Evolutionary conservation across 2,888 invertebrate species (phyloP), one percentile per base, ranked within the genome.

Genomic region (Eristalis intricaria): DNA sequence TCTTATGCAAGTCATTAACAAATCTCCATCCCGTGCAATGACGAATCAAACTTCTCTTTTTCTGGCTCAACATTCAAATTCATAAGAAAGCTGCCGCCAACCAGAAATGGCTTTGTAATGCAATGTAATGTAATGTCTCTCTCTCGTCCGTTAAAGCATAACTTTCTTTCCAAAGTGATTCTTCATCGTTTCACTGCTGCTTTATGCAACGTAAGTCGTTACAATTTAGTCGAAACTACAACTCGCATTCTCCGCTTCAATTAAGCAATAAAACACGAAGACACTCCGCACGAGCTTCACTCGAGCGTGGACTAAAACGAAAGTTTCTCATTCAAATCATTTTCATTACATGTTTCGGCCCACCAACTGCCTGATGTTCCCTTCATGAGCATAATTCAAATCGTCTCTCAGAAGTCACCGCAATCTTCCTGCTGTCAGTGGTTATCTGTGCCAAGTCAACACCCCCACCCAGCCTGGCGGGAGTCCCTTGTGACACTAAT

Each of bases 171-270:
- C 10, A 26, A 23, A 50, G n/a, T 11, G 29, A 19, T 70, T 50
- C 50, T 64, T 70, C 40, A 43, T 38, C 2, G 61, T 50, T 26
- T 56, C 26, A 26, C 43, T 23, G 26, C 32, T 29, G 23, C 38
- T 58, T 65, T 78, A 71, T 40, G 61, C 61, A 71, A 71, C 69
- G n/a, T 40, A 56, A 56, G 23, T 13, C 19, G 61, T 75, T 26
- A 35, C 56, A 38, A 38, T 50, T 50, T 50, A 50, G 19, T 50
- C n/a, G 15, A 58, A 61, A 35, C 7, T 68, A n/a, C 22, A 13
- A 15, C 56, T 65, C 43, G 40, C 65, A 40, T 35, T 79, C n/a
- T 38, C 43, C 35, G 66, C 60, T 73, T 73, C 66, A 79, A 66
- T 50, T 43, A 61, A 68, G 65, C 65, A 65, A 65, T 43, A 29